Evolutionary conservation across 2,113 vertebrate species (phyloP).

Genomic region (Burhinus bistriatus): DNA sequence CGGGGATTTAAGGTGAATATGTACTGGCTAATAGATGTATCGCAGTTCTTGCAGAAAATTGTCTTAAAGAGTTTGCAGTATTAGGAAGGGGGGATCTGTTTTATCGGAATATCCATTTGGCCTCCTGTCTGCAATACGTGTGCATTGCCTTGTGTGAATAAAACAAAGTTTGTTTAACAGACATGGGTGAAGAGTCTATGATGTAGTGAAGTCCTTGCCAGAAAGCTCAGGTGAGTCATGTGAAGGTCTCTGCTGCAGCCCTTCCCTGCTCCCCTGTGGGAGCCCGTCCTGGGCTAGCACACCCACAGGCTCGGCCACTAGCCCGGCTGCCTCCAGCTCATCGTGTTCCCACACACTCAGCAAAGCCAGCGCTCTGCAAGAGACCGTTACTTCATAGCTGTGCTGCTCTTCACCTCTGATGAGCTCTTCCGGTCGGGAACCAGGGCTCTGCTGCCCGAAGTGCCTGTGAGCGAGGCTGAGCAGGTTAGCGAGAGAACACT

Average conservation of each 20-base stretch:
- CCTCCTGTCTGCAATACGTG: background rate
- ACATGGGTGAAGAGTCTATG: background rate
- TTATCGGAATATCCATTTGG: background rate
- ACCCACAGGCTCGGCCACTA: background rate
- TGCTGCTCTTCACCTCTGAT: accelerated
- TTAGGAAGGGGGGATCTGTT: background rate
- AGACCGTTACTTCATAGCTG: accelerated
- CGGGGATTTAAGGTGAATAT: background rate
- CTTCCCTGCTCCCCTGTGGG: background rate
- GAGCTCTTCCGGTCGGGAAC: background rate
- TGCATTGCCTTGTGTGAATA: constrained; percentile 13
- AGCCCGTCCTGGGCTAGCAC: background rate
- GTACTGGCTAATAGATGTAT: background rate
- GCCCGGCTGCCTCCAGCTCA: background rate
- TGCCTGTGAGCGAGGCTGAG: accelerated
- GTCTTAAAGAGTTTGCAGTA: background rate
- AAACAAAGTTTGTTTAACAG: background rate
- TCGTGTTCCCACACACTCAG: accelerated
- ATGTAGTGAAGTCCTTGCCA: accelerated
- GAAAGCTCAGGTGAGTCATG: accelerated
- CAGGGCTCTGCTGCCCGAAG: accelerated
- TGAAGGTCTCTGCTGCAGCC: background rate
- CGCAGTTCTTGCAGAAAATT: background rate
- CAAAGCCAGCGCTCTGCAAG: background rate
- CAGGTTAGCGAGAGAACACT: background rate